A percentile compares a stretch with the other conserved stretches of the same genome.
phyloP scores from a whole-genome alignment of 64 coral and sea anemone genomes.

The Stichodactyla helianthus region DNA sequence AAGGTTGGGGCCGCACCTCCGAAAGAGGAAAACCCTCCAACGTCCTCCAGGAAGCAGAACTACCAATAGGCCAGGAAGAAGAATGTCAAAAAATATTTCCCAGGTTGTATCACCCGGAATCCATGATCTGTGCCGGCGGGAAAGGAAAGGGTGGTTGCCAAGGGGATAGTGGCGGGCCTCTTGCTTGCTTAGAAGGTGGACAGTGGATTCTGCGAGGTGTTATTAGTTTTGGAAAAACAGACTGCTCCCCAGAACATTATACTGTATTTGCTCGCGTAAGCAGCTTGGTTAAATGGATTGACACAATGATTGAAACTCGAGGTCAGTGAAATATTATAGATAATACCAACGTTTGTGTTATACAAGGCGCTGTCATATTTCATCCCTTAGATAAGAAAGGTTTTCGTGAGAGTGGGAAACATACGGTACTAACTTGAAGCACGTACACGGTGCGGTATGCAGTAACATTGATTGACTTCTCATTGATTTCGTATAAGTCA shows the following conservation, averaged over 20 bases:
- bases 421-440: no score
- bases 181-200: constrained; percentile 23
- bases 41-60: constrained; percentile 50
- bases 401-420: no score
- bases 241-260: constrained; percentile 34
- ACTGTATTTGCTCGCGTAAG: constrained; percentile 44
- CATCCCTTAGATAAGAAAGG: no score
- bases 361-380: no score
- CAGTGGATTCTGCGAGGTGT: constrained; percentile 35
- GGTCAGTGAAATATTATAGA: not conserved
- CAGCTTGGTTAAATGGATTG: constrained; percentile 42
- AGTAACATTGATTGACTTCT: no score
- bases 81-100: constrained; percentile 20
- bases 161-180: constrained; percentile 42
- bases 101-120: constrained; percentile 6
- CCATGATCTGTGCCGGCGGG: constrained; percentile 73
- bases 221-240: constrained; percentile 41
- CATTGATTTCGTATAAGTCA: no score
- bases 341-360: not conserved
- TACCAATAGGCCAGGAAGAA: constrained; percentile 36
- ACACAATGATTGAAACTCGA: not conserved
- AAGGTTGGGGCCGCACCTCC: constrained; percentile 57
- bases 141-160: constrained; percentile 62
- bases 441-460: no score
- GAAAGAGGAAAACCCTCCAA: constrained; percentile 1